Conservation (phyloP, 1,140 invertebrate genomes). For the Mactra quadrangularis region DNA sequence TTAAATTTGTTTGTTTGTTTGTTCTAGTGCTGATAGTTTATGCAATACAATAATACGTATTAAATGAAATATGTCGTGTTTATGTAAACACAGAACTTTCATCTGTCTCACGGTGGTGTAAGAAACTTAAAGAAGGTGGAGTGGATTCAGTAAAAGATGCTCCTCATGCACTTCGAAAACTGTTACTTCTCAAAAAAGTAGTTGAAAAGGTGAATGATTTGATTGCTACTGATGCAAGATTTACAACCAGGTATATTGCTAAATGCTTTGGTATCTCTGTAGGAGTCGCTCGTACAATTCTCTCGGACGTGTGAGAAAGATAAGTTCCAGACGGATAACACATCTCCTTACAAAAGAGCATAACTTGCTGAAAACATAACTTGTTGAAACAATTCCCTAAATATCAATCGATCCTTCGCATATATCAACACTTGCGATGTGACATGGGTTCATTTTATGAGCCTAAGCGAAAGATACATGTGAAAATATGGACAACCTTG, state of each 20-base stretch:
- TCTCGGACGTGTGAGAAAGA: constrained; percentile 22
- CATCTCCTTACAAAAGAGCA: constrained; percentile 28
- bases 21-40: no score
- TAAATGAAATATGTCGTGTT: constrained; percentile 35
- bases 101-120: constrained; percentile 16
- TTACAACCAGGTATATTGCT: constrained; percentile 10
- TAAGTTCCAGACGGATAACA: constrained; percentile 19
- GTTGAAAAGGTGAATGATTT: constrained; percentile 11
- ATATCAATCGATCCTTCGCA: constrained; percentile 17
- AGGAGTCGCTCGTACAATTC: constrained; percentile 14
- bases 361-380: constrained; percentile 3
- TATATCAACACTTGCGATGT: constrained; percentile 31
- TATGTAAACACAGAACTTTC: constrained; percentile 29
- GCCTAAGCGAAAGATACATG: constrained; percentile 21
- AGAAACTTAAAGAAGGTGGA: constrained; percentile 21
- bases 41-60: no score
- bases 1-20: no score
- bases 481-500: constrained; percentile 27
- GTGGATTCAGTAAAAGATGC: constrained; percentile 22
- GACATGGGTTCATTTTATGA: constrained; percentile 25
- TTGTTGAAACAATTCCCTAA: constrained; percentile 15
- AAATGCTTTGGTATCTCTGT: constrained; percentile 10
- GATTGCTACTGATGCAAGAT: constrained; percentile 27
- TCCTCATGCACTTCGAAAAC: constrained; percentile 22
- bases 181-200: constrained; percentile 13